A percentile compares a stretch with the other conserved stretches of the same genome.
These are phyloP conservation scores for Rostratula benghalensis DNA, from an alignment of 2,113 vertebrate species.

Conservation along the genomic window DNA sequence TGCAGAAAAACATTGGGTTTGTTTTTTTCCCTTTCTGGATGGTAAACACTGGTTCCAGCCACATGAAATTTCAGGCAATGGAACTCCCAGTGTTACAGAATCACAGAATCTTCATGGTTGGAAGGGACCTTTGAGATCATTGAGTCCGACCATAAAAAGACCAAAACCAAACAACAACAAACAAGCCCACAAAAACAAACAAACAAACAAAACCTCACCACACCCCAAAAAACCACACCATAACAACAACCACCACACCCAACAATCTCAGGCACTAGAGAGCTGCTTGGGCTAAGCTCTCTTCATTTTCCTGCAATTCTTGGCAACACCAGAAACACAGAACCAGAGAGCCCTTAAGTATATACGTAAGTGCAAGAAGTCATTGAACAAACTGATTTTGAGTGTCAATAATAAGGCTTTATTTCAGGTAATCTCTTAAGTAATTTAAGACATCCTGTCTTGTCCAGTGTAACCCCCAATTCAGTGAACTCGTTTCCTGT, in stretches of 20 bases:
- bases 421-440: not conserved
- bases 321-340: not conserved
- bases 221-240: no score
- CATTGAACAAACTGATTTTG: not conserved
- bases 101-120: no score
- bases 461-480: no score
- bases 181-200: no score
- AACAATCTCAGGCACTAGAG: no score
- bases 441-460: not conserved
- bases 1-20: not conserved
- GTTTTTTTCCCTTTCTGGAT: not conserved
- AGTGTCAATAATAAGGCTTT: not conserved
- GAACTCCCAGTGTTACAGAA: fast-evolving
- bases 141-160: no score
- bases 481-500: not conserved
- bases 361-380: not conserved
- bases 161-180: no score
- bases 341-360: not conserved
- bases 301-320: not conserved
- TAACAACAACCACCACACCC: no score
- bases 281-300: not conserved
- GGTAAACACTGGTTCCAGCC: not conserved
- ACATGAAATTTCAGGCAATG: fast-evolving
- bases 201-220: no score
- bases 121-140: no score